Base-by-base conservation (phyloP, 2,113 vertebrate species). In the Strigops habroptila region DNA sequence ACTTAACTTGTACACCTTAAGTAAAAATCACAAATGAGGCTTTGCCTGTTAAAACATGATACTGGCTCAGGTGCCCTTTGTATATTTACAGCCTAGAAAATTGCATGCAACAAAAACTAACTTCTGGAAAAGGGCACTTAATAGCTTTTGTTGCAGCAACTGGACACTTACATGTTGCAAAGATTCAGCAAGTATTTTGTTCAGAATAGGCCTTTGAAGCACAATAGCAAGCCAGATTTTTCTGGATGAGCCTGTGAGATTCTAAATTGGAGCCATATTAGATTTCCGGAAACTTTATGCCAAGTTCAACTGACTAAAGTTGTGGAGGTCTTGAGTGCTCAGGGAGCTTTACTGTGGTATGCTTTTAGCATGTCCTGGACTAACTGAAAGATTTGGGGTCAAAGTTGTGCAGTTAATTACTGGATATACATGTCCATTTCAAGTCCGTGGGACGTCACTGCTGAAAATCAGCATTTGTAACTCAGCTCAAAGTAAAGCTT, bases 351-450 rank as follows among this genome's bases (percentile, higher is more conserved):
- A 46, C 12, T 52, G 27, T 7, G 24, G 31, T 18, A 22, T 24
- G 16, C 43, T 81, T 51, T n/a, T 37, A 51, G 33, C 0, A 0
- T 12, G 14, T 15, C 33, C 74, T 62, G 59, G 11, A 13, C 35
- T 78, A 31, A 19, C 6, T 28, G 30, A 48, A 57, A 77, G 23
- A 31, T 28, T 24, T 23, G 27, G 60, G 25, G 74, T 24, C 33
- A 18, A 64, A 77, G 14, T 48, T 67, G 30, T 62, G 53, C 33
- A 62, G 51, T 57, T 62, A 62, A 70, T 25, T n/a, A 67, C 14
- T 53, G 30, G 7, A 43, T 9, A 27, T 11, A 41, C 1, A 0
- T 43, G 39, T 27, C 44, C 1, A 0, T 33, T 31, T 49, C 8
- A 24, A 52, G 17, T 27, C 46, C 22, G 7, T 23, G 13, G 21